These are phyloP conservation scores for Phragmatobia fuliginosa DNA, from an alignment of 2,888 invertebrate species.

Conservation along the genomic window DNA sequence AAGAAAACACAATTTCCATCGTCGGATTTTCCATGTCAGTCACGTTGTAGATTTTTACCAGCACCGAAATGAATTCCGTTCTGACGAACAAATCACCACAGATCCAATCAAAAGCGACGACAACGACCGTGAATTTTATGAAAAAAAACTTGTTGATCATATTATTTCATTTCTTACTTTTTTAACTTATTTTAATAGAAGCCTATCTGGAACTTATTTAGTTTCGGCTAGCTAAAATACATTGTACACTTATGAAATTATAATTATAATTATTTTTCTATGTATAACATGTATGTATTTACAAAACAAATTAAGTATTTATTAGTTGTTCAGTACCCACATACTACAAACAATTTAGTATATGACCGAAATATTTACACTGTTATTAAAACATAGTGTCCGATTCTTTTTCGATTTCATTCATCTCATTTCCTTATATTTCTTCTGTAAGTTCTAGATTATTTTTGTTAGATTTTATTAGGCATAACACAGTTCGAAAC, in stretches of 20 bases:
- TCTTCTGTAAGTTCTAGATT: not conserved
- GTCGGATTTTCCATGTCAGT: slow-evolving; percentile 75
- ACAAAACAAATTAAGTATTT: too few relatives aligned
- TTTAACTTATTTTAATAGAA: slow-evolving; percentile 30
- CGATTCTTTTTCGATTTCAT: not conserved
- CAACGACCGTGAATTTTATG: slow-evolving; percentile 54
- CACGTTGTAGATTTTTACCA: slow-evolving; percentile 69
- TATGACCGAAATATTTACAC: too few relatives aligned
- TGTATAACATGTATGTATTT: too few relatives aligned
- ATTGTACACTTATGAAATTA: too few relatives aligned
- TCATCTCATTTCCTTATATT: not conserved
- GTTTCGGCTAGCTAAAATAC: too few relatives aligned
- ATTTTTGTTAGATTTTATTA: not conserved
- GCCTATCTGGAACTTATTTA: too few relatives aligned
- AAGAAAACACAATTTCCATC: slow-evolving; percentile 71
- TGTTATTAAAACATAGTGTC: too few relatives aligned
- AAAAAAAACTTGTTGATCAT: slow-evolving; percentile 48
- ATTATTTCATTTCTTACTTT: slow-evolving; percentile 20
- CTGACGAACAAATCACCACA: slow-evolving; percentile 73
- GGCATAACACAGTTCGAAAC: not conserved
- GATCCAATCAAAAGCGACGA: slow-evolving; percentile 71
- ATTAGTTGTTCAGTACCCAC: too few relatives aligned
- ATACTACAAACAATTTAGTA: too few relatives aligned
- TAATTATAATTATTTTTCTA: too few relatives aligned
- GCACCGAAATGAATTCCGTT: slow-evolving; percentile 70